These are phyloP conservation scores for Octodon degus DNA, from an alignment of 2,113 vertebrate species.

Conservation along the genomic window DNA sequence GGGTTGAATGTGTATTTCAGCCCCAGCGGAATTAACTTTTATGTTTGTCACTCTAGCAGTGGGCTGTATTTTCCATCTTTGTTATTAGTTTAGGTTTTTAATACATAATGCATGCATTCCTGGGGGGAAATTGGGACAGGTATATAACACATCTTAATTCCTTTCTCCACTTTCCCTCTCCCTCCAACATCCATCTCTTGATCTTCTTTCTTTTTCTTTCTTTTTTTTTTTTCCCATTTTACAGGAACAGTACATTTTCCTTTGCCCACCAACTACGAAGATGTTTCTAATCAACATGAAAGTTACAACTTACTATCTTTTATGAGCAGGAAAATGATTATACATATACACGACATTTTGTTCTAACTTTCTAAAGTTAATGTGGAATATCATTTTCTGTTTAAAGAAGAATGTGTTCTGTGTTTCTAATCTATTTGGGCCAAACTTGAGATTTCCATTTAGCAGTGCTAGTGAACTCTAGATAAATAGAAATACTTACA, in stretches of 20 bases:
- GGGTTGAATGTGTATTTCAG: neutral
- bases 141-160: neutral
- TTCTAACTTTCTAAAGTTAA: neutral
- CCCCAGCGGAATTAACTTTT: neutral
- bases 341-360: neutral
- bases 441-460: neutral
- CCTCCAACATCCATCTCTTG: neutral
- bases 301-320: neutral
- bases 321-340: neutral
- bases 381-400: constrained; percentile 22
- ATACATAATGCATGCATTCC: neutral
- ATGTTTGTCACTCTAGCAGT: neutral
- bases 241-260: neutral
- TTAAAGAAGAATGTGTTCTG: neutral
- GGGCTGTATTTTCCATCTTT: neutral
- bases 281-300: neutral
- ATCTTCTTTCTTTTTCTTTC: neutral
- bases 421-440: neutral
- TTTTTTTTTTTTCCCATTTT: neutral
- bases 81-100: neutral
- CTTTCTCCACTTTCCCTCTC: neutral
- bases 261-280: neutral
- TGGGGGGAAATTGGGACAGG: neutral
- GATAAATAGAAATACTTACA: neutral
- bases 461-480: neutral